Evolutionary conservation across 2,797 vertebrate species (phyloP).

Genomic region (Catostomus latipinnis): DNA sequence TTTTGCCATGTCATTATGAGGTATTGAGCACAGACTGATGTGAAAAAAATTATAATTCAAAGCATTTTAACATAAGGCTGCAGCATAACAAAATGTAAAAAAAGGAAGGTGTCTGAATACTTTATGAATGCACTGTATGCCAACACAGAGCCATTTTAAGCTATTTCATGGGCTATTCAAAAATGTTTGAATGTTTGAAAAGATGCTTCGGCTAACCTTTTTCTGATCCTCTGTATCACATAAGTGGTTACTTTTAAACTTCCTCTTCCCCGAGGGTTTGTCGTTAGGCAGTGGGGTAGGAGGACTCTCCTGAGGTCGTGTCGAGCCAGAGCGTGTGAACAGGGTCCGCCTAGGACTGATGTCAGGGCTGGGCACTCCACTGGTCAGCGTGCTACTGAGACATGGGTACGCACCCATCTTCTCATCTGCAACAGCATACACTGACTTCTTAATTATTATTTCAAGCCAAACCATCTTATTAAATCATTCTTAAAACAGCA

Average conservation of each 20-base stretch:
- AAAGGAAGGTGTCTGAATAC: too few species aligned
- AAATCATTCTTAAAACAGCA: slow-evolving; percentile 1
- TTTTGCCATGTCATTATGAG: too few species aligned
- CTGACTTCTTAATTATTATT: not conserved
- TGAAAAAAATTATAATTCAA: too few species aligned
- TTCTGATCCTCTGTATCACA: slow-evolving; percentile 75
- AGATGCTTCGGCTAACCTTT: slow-evolving; percentile 71
- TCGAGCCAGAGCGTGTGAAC: slow-evolving; percentile 76
- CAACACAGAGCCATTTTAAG: too few species aligned
- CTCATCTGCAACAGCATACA: slow-evolving; percentile 65
- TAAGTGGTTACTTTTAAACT: slow-evolving; percentile 98
- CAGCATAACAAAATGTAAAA: too few species aligned
- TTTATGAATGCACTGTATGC: too few species aligned
- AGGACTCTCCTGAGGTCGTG: slow-evolving; percentile 78
- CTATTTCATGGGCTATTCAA: too few species aligned
- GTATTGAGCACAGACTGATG: too few species aligned
- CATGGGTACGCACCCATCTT: slow-evolving; percentile 66
- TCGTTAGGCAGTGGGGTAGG: slow-evolving; percentile 79
- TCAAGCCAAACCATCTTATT: not conserved
- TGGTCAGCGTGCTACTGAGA: slow-evolving; percentile 58
- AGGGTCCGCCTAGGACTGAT: slow-evolving; percentile 67
- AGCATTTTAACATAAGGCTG: too few species aligned
- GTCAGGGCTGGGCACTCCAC: slow-evolving; percentile 65
- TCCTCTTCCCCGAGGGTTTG: slow-evolving; percentile 97
- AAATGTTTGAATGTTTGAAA: not conserved